Conservation (phyloP, 2,113 vertebrate species). For the Scytalopus superciliaris region DNA sequence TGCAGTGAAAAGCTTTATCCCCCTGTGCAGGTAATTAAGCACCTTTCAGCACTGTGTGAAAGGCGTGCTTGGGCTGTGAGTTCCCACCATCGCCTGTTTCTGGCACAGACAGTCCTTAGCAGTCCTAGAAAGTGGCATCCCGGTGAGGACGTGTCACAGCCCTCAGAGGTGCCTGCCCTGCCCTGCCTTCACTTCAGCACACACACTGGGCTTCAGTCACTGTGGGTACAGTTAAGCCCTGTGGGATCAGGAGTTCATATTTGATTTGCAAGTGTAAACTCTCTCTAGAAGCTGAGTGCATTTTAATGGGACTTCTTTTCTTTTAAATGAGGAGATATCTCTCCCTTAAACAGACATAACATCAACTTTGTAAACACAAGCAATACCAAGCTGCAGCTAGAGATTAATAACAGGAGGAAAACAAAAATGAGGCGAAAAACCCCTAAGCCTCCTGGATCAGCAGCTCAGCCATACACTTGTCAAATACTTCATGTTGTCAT, state of each 20-base stretch:
- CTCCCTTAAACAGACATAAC: not conserved
- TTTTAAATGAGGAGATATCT: not conserved
- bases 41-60: not conserved
- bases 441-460: not conserved
- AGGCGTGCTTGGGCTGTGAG: not conserved
- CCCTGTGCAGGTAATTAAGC: not conserved
- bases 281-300: not conserved
- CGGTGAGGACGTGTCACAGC: fast-evolving
- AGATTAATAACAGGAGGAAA: not conserved
- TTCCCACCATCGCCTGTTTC: not conserved
- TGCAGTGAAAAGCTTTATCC: not conserved
- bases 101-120: not conserved
- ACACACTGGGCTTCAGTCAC: fast-evolving
- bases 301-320: not conserved
- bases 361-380: not conserved
- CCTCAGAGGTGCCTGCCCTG: not conserved
- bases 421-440: not conserved
- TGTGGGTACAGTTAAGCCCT: not conserved
- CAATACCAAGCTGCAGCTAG: not conserved
- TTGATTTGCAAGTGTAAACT: not conserved
- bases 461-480: not conserved
- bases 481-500: not conserved
- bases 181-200: not conserved
- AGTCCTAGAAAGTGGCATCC: not conserved
- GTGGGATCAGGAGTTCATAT: not conserved